Evolutionary conservation across 2,113 vertebrate species (phyloP).

Genomic region (Progne subis): DNA sequence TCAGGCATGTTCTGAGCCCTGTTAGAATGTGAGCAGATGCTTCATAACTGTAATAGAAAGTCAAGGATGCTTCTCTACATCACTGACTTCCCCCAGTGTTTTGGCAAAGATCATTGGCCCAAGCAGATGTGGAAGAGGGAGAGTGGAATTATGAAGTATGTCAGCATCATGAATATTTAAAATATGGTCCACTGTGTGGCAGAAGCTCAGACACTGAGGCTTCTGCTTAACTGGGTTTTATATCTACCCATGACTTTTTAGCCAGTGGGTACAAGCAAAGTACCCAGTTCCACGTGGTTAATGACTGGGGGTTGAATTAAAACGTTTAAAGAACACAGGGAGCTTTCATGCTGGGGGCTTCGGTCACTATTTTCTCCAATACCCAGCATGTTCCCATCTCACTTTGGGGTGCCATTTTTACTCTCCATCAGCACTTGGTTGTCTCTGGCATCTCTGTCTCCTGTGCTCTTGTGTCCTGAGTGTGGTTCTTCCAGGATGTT

Average conservation of each 20-base stretch:
- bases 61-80: background rate
- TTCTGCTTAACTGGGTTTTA: background rate
- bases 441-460: background rate
- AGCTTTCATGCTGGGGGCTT: background rate
- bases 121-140: slow-evolving; percentile 12
- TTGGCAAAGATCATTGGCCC: slow-evolving; percentile 19
- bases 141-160: background rate
- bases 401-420: background rate
- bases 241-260: background rate
- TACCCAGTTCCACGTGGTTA: background rate
- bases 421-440: background rate
- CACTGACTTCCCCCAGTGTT: background rate
- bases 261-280: background rate
- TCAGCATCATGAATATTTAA: slow-evolving; percentile 19
- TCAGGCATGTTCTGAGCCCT: background rate
- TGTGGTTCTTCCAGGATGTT: background rate
- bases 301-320: background rate
- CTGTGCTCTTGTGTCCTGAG: background rate
- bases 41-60: slow-evolving; percentile 2
- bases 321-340: rapidly evolving
- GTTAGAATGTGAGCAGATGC: background rate
- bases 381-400: background rate
- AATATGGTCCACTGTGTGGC: background rate
- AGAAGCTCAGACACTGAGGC: background rate
- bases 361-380: background rate